Conservation (phyloP, 1,140 invertebrate species). For the Euglossa dilemma region DNA sequence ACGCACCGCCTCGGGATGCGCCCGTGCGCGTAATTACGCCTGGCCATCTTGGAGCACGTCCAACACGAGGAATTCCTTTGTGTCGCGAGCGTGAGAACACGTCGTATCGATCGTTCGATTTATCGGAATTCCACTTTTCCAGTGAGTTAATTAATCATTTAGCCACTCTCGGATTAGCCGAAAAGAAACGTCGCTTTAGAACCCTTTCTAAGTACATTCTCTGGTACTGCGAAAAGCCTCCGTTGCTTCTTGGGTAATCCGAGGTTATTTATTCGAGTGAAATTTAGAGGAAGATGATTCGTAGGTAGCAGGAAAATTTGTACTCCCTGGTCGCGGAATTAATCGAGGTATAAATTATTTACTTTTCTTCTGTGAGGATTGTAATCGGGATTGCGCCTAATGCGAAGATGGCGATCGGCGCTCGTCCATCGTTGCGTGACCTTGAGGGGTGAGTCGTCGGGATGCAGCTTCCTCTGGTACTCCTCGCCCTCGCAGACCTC, state of each 20-base stretch:
- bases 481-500: conserved; percentile 89
- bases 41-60: background rate
- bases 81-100: background rate
- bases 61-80: conserved; percentile 35
- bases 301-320: no score
- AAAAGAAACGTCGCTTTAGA: no score
- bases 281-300: no score
- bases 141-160: no score
- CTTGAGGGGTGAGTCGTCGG: conserved; percentile 91
- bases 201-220: no score
- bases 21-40: conserved; percentile 45
- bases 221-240: no score
- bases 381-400: conserved; percentile 90
- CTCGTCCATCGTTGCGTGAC: conserved; percentile 90
- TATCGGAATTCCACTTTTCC: background rate
- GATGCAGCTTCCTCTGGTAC: conserved; percentile 93
- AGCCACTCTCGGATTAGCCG: no score
- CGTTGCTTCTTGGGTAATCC: no score
- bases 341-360: background rate
- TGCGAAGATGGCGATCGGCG: conserved; percentile 88
- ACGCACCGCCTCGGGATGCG: conserved; percentile 20
- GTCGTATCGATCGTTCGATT: background rate
- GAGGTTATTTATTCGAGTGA: no score
- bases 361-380: conserved; percentile 86
- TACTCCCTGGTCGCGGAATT: no score